Evolutionary conservation across 2,113 vertebrate genomes (phyloP).

Genomic region (Poecilia latipinna): DNA sequence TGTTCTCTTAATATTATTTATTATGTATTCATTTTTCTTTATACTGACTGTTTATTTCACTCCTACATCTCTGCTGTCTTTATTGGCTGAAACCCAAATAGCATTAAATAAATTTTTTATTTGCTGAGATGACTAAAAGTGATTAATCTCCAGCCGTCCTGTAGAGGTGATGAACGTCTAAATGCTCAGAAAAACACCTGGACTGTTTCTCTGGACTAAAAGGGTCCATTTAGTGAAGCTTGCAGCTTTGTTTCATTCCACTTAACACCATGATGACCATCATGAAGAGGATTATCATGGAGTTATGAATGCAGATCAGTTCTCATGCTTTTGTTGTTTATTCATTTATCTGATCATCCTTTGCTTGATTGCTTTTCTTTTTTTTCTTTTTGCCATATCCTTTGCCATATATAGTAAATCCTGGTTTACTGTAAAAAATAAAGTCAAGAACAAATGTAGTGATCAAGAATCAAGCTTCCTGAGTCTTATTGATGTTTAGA

Average conservation of each 20-base stretch:
- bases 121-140: background rate
- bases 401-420: constrained; percentile 2
- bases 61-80: background rate
- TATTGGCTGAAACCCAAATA: background rate
- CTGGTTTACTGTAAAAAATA: constrained; percentile 38
- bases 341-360: constrained; percentile 17
- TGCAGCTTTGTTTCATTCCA: constrained; percentile 10
- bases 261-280: background rate
- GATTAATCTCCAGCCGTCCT: background rate
- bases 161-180: background rate
- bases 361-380: constrained; percentile 6
- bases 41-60: background rate
- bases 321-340: constrained; percentile 16
- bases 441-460: constrained; percentile 6
- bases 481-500: background rate
- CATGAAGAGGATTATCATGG: background rate
- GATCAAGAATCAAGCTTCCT: background rate
- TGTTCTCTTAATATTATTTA: constrained; percentile 43
- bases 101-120: background rate
- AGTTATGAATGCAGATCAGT: constrained; percentile 4
- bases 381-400: constrained; percentile 16
- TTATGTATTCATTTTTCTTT: constrained; percentile 7
- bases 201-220: constrained; percentile 17
- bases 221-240: constrained; percentile 37
- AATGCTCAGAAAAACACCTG: constrained; percentile 16